Percentiles rank a stretch among this genome's conserved stretches.
These are phyloP conservation scores for Gila orcuttii DNA, from an alignment of 2,113 vertebrate genomes.

Conservation along the genomic window DNA sequence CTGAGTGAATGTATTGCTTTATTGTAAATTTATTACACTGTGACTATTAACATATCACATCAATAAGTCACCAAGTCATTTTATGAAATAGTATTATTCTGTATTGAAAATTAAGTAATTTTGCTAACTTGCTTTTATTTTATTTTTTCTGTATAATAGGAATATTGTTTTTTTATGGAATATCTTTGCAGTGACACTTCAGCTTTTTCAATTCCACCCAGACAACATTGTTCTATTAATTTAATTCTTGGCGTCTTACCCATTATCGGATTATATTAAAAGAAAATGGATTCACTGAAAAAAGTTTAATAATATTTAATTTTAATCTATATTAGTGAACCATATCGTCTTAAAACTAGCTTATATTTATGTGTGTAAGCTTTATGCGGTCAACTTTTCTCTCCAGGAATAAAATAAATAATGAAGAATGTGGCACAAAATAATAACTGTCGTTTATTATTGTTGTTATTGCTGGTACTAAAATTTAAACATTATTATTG, in stretches of 20 bases:
- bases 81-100: background rate
- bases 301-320: background rate
- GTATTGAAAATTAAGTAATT: background rate
- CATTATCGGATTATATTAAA: background rate
- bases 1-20: background rate
- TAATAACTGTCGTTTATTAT: background rate
- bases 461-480: background rate
- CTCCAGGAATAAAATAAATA: background rate
- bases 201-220: background rate
- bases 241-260: background rate
- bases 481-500: background rate
- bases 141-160: background rate
- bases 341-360: background rate
- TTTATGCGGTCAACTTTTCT: background rate
- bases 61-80: too few species aligned
- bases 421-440: background rate
- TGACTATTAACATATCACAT: background rate
- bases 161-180: background rate
- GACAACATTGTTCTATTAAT: background rate
- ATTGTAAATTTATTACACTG: background rate
- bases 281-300: background rate
- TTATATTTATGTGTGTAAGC: background rate
- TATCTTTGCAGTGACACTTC: background rate
- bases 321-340: background rate
- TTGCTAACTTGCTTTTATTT: too few species aligned